A percentile compares a stretch with the other conserved stretches of the same genome.
phyloP scores from a whole-genome alignment of 2,113 vertebrate species.

The Prinia subflava region DNA sequence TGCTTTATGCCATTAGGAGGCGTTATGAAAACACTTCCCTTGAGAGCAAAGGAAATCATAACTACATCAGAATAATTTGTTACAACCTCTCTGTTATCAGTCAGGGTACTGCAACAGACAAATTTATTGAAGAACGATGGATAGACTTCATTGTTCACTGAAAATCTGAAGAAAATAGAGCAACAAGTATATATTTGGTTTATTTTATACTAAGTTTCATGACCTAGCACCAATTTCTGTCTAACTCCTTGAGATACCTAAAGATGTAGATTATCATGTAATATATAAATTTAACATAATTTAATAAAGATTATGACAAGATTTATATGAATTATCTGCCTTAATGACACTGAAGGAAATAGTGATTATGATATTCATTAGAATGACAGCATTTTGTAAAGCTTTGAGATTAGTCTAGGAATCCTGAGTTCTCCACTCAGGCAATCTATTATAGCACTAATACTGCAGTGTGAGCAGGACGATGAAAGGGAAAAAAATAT shows the following conservation, averaged over 20 bases:
- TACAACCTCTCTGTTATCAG: not conserved
- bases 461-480: not conserved
- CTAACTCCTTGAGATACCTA: not conserved
- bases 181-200: not conserved
- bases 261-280: not conserved
- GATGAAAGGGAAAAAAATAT: not conserved
- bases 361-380: not conserved
- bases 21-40: not conserved
- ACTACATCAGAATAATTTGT: not conserved
- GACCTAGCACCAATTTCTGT: not conserved
- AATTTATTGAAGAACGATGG: not conserved
- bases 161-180: not conserved
- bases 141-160: not conserved
- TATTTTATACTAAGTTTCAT: not conserved
- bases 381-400: not conserved
- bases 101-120: not conserved
- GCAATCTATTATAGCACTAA: fast-evolving
- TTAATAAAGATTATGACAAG: not conserved
- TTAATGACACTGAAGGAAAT: not conserved
- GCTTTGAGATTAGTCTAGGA: not conserved
- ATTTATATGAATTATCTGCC: not conserved
- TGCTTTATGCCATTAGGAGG: not conserved
- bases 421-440: not conserved
- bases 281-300: not conserved
- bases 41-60: not conserved